phyloP scores from a whole-genome alignment of 2,797 vertebrate species.

The Thripadectes ignobilis region DNA sequence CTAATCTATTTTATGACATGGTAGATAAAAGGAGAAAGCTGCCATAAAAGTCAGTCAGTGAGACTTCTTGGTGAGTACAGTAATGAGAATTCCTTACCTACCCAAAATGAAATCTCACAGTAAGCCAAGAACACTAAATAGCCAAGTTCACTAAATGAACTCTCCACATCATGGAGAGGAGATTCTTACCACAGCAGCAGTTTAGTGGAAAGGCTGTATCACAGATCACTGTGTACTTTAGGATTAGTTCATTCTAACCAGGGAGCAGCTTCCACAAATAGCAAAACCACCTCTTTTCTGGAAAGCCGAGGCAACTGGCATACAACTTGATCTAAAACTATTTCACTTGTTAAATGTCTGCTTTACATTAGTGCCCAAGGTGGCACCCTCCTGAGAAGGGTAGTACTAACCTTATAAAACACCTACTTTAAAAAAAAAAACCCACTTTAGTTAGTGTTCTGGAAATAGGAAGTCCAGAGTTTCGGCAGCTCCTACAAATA shows the following conservation, averaged over 20 bases:
- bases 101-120: background rate
- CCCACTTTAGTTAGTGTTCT: background rate
- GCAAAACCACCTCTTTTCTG: background rate
- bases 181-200: background rate
- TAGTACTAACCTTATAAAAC: background rate
- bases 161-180: background rate
- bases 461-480: background rate
- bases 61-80: background rate
- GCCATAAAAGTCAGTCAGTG: background rate
- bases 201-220: background rate
- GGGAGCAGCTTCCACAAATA: background rate
- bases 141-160: background rate
- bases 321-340: background rate
- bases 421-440: background rate
- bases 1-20: background rate
- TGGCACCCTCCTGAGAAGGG: background rate
- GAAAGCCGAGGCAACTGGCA: background rate
- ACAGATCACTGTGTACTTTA: background rate
- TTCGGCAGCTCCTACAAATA: background rate
- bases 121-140: background rate
- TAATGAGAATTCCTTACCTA: constrained; percentile 3
- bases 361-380: background rate
- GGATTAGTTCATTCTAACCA: background rate
- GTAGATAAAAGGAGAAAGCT: background rate
- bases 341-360: background rate